Evolutionary conservation across 2,888 invertebrate species (phyloP).

Genomic region (Rhabditoides inermis): DNA sequence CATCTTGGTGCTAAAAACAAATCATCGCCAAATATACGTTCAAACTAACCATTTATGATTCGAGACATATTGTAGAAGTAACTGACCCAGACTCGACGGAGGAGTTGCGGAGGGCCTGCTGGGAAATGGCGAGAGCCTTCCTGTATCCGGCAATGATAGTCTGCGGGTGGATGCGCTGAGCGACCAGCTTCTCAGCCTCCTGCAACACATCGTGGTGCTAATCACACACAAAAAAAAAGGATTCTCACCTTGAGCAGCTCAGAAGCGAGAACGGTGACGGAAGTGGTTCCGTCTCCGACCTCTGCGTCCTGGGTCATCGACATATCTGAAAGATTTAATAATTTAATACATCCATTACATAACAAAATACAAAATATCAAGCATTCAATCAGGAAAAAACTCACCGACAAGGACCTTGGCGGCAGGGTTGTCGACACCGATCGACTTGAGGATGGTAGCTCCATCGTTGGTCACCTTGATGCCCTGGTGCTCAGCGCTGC

Average conservation of each 20-base stretch:
- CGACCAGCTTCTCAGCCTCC: conserved; percentile 78
- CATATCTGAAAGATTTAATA: conserved; percentile 65
- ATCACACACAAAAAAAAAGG: not conserved
- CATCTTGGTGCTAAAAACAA: conserved; percentile 57
- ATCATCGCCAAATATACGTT: not conserved
- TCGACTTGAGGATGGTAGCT: conserved; percentile 87
- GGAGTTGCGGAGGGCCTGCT: conserved; percentile 69
- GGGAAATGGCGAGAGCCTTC: conserved; percentile 74
- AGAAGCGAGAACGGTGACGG: conserved; percentile 88
- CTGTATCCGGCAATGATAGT: conserved; percentile 94
- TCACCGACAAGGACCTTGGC: conserved; percentile 85
- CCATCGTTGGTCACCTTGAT: conserved; percentile 98
- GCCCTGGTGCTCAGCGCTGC: conserved; percentile 47
- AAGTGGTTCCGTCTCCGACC: conserved; percentile 99
- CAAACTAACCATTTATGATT: not conserved
- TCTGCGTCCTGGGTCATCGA: conserved; percentile 96
- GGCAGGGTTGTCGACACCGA: conserved; percentile 96
- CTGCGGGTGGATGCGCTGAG: conserved; percentile 92
- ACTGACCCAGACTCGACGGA: conserved; percentile 69
- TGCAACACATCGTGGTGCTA: not conserved
- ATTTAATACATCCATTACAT: not conserved
- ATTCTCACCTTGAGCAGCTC: conserved; percentile 68
- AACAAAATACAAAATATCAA: not conserved
- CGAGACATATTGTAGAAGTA: not conserved
- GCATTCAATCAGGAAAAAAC: conserved; percentile 22